phyloP scores from a whole-genome alignment of 2,888 invertebrate genomes.

The Capitulum mitella region DNA sequence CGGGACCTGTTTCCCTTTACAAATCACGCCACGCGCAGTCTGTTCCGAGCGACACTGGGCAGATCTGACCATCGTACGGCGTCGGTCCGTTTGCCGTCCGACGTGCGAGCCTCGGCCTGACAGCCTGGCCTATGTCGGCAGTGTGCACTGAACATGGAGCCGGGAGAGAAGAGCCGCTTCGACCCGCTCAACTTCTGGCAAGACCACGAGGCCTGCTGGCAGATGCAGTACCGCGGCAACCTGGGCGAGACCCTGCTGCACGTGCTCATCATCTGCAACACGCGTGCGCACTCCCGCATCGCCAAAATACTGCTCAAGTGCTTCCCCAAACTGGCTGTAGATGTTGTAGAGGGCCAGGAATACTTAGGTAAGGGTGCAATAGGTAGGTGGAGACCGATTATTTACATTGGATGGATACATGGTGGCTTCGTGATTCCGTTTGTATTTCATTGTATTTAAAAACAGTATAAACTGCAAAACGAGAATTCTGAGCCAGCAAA shows the following conservation, averaged over 20 bases:
- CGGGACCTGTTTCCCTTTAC: too few species aligned
- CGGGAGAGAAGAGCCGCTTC: conserved; percentile 57
- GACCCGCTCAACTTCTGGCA: conserved; percentile 82
- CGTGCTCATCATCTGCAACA: conserved; percentile 89
- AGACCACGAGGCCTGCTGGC: conserved; percentile 94
- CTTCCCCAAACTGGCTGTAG: conserved; percentile 81
- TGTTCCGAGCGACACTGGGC: too few species aligned
- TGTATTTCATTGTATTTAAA: too few species aligned
- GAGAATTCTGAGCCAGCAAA: too few species aligned
- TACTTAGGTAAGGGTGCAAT: conserved; percentile 64
- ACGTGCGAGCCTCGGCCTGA: too few species aligned
- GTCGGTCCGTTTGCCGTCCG: too few species aligned
- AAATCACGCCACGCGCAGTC: too few species aligned
- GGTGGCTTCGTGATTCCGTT: not conserved
- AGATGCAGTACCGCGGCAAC: conserved; percentile 90
- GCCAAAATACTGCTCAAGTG: conserved; percentile 83
- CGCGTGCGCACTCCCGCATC: conserved; percentile 68
- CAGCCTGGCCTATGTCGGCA: conserved; percentile 15
- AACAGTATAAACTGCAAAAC: too few species aligned
- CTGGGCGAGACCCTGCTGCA: conserved; percentile 92
- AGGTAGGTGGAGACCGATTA: not conserved
- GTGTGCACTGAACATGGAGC: conserved; percentile 34
- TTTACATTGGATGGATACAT: conserved; percentile 18
- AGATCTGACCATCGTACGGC: too few species aligned
- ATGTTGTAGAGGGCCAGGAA: conserved; percentile 95